Evolutionary conservation across 2,888 invertebrate genomes (phyloP).

Genomic region (Trichacis sp.): DNA sequence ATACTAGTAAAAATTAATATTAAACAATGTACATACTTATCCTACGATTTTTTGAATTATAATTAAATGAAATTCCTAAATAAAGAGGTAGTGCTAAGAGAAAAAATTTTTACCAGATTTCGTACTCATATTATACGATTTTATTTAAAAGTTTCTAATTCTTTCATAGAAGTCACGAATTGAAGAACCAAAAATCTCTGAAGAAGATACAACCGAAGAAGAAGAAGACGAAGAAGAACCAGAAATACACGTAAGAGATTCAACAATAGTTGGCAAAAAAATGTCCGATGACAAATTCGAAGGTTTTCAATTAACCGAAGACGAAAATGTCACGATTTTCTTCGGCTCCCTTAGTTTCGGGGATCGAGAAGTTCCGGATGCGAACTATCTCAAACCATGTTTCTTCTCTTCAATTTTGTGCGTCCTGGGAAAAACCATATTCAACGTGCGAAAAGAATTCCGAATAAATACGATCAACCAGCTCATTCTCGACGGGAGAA

Average conservation of each 20-base stretch:
- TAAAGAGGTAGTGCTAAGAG: too few relatives aligned
- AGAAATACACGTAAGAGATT: conserved; percentile 18
- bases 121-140: too few relatives aligned
- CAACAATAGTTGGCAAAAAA: neutral
- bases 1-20: too few relatives aligned
- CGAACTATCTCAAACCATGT: conserved; percentile 56
- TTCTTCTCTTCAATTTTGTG: conserved; percentile 58
- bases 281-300: conserved; percentile 28
- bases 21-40: too few relatives aligned
- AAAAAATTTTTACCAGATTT: too few relatives aligned
- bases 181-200: neutral
- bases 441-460: conserved; percentile 47
- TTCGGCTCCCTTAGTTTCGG: conserved; percentile 43
- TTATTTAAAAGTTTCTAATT: too few relatives aligned
- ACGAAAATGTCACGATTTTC: conserved; percentile 50
- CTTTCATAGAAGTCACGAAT: neutral
- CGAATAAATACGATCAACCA: conserved; percentile 50
- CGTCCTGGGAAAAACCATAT: conserved; percentile 55
- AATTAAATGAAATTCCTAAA: too few relatives aligned
- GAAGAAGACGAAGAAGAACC: conserved; percentile 1
- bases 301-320: conserved; percentile 49
- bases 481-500: conserved; percentile 50
- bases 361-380: conserved; percentile 45
- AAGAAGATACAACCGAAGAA: conserved; percentile 1
- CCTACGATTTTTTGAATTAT: too few relatives aligned